A percentile compares a stretch with the other conserved stretches of the same genome.
Evolutionary conservation across 2,888 invertebrate genomes (phyloP).

Genomic region (Andricus curvator): DNA sequence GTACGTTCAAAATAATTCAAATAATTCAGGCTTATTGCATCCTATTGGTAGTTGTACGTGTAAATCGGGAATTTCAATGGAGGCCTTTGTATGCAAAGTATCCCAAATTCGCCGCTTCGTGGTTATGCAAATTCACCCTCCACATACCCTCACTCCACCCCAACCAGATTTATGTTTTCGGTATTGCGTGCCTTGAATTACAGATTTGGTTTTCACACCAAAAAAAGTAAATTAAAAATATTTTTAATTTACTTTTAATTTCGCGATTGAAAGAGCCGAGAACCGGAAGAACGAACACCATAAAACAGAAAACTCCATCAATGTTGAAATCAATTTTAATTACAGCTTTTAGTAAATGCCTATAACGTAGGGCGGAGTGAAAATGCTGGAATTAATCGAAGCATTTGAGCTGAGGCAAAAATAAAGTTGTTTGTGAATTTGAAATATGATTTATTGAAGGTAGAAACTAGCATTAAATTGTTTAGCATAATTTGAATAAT

Average conservation of each 20-base stretch:
- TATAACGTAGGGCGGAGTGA: neutral
- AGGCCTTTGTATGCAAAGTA: constrained; percentile 66
- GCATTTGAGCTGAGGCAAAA: neutral
- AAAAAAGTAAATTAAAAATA: neutral
- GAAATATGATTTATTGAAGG: too few species aligned
- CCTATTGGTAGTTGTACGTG: neutral
- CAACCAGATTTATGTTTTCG: constrained; percentile 63
- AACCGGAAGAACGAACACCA: neutral
- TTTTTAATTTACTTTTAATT: neutral
- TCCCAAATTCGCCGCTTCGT: constrained; percentile 61
- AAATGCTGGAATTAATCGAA: neutral
- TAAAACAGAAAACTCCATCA: neutral
- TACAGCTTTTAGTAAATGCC: neutral
- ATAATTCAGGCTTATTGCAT: constrained; percentile 17
- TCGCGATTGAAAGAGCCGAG: neutral
- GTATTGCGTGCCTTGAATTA: constrained; percentile 63
- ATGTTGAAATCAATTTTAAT: neutral
- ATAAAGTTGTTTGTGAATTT: too few species aligned
- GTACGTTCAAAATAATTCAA: constrained; percentile 6
- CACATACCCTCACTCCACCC: constrained; percentile 35
- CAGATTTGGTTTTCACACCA: constrained; percentile 54
- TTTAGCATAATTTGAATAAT: neutral
- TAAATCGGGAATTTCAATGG: constrained; percentile 37
- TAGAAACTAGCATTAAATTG: neutral
- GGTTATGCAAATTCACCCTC: constrained; percentile 65